Conservation (phyloP, 1,140 invertebrate genomes). For the Dolichoris vasculosae region DNA sequence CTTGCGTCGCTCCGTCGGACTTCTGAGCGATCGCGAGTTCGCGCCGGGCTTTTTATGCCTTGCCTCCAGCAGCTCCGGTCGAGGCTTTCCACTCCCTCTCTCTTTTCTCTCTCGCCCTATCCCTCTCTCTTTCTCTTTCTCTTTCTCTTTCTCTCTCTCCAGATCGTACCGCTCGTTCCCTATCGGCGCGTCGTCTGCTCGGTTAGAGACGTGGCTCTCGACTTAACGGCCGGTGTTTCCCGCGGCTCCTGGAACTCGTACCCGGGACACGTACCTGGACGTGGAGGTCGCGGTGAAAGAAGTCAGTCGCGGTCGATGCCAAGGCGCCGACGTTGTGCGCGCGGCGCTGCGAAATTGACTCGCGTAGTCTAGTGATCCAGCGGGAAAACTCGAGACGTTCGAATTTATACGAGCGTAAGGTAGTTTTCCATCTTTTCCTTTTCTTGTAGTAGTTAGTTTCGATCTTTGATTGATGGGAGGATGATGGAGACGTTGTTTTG, state of each 20-base stretch:
- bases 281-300: neutral
- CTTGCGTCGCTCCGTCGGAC: neutral
- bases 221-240: no score
- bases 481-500: no score
- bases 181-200: conserved; percentile 22
- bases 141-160: neutral
- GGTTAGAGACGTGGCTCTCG: neutral
- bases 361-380: neutral
- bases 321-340: neutral
- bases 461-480: no score
- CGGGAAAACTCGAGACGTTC: neutral
- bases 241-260: neutral
- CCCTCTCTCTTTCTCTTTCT: neutral
- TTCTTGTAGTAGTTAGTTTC: no score
- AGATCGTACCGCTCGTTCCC: no score
- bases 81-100: neutral
- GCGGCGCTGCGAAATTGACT: neutral
- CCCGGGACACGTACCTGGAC: neutral
- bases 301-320: neutral
- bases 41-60: conserved; percentile 47
- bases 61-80: conserved; percentile 14
- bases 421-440: no score
- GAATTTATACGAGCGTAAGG: no score
- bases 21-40: conserved; percentile 28
- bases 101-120: neutral